Percentiles rank a stretch among this genome's conserved stretches.
phyloP scores from a whole-genome alignment of 2,797 vertebrate genomes.

The Sylvia borin region DNA sequence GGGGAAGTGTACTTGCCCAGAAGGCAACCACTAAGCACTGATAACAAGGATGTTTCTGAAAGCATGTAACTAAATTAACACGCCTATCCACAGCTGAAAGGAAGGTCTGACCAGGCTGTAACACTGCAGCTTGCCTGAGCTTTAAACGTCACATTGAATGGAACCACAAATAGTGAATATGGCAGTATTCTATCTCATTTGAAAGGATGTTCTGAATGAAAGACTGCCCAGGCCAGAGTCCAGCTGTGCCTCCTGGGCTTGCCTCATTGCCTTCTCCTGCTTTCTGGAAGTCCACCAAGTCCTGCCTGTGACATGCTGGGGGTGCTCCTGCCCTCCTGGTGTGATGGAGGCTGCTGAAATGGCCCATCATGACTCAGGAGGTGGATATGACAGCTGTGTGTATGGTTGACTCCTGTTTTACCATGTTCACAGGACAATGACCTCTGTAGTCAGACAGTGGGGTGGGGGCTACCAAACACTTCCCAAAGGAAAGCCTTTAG shows the following conservation, averaged over 20 bases:
- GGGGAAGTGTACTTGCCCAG: not conserved
- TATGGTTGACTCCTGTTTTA: not conserved
- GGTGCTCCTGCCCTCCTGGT: not conserved
- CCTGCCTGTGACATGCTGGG: accelerated
- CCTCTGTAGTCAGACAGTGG: not conserved
- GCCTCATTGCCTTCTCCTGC: not conserved
- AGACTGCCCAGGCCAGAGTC: not conserved
- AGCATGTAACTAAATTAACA: not conserved
- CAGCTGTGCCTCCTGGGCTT: not conserved
- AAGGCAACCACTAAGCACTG: not conserved
- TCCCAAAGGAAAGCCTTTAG: not conserved
- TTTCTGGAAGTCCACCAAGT: not conserved
- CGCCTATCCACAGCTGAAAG: not conserved
- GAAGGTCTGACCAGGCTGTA: not conserved
- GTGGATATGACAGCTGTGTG: not conserved
- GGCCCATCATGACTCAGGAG: not conserved
- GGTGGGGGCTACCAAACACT: not conserved
- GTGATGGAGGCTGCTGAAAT: not conserved
- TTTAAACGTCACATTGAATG: not conserved
- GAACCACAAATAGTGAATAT: not conserved
- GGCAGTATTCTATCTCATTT: not conserved
- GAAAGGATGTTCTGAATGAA: not conserved
- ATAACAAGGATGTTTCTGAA: not conserved
- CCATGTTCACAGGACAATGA: not conserved
- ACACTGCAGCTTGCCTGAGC: not conserved